These are phyloP conservation scores for Drosophila rufa DNA, from an alignment of 1,140 invertebrate species.

Conservation along the genomic window DNA sequence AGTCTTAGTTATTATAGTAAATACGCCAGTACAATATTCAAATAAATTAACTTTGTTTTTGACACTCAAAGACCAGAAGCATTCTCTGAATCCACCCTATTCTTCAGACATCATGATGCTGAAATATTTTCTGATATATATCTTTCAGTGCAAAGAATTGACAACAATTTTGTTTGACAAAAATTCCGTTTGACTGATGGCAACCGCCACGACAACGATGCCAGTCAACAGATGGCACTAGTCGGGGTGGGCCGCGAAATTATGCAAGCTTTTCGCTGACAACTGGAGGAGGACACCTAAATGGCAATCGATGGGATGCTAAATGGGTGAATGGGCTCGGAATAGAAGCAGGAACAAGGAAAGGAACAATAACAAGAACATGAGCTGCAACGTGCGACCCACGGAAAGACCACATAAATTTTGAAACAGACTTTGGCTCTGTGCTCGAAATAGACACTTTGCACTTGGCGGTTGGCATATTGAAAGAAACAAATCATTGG, in stretches of 20 bases:
- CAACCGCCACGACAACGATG: conserved; percentile 12
- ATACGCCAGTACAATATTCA: too few species aligned
- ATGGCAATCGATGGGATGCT: conserved; percentile 1
- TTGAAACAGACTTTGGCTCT: conserved; percentile 27
- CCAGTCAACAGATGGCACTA: conserved; percentile 34
- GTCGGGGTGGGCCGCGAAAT: conserved; percentile 8
- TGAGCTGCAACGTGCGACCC: conserved; percentile 13
- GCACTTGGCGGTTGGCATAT: conserved; percentile 45
- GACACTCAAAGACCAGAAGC: too few species aligned
- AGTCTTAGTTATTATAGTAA: too few species aligned
- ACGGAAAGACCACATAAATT: conserved; percentile 46
- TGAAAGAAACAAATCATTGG: conserved; percentile 65
- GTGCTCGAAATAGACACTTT: conserved; percentile 44
- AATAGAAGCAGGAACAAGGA: background rate
- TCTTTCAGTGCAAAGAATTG: background rate
- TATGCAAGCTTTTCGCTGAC: conserved; percentile 13
- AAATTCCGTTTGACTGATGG: conserved; percentile 44
- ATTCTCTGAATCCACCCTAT: too few species aligned
- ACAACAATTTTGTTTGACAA: conserved; percentile 23
- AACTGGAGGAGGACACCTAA: conserved; percentile 7
- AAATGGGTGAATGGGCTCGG: background rate
- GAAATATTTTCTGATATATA: background rate
- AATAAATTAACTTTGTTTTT: too few species aligned
- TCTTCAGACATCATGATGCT: background rate
- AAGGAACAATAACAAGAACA: background rate